These are phyloP conservation scores for Setipinna tenuifilis DNA, from an alignment of 2,797 vertebrate genomes.

Conservation along the genomic window DNA sequence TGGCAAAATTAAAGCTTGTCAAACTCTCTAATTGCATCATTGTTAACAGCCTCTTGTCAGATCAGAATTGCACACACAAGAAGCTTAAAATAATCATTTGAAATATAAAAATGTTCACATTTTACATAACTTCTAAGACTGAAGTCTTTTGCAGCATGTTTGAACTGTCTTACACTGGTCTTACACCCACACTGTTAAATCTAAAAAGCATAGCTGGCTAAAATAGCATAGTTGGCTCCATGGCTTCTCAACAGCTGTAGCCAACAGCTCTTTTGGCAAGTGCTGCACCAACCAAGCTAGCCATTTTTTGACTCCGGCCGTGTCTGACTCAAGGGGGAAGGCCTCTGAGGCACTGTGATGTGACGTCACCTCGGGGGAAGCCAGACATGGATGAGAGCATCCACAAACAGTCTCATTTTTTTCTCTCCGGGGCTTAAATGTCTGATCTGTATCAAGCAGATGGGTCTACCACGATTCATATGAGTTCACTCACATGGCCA, in stretches of 20 bases:
- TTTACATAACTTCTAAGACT: neutral
- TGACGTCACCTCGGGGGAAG: slow-evolving; percentile 55
- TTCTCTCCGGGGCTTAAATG: slow-evolving; percentile 43
- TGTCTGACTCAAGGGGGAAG: slow-evolving; percentile 58
- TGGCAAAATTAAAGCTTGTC: neutral
- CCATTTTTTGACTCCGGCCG: slow-evolving; percentile 22
- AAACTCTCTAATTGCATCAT: neutral
- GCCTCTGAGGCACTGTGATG: slow-evolving; percentile 47
- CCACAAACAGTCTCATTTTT: slow-evolving; percentile 25
- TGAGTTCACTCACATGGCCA: slow-evolving; percentile 39
- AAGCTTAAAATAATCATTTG: neutral
- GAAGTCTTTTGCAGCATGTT: neutral
- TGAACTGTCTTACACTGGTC: neutral
- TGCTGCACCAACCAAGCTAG: neutral
- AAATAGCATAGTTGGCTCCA: neutral
- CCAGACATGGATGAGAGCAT: slow-evolving; percentile 48
- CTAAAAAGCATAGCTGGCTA: neutral
- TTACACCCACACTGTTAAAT: neutral
- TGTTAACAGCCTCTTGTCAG: neutral
- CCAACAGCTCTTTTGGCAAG: neutral
- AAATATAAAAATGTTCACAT: neutral
- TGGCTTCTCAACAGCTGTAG: neutral
- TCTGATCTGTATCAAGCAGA: slow-evolving; percentile 34
- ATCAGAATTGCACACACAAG: neutral
- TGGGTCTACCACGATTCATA: neutral